A percentile compares a stretch with the other conserved stretches of the same genome.
These are phyloP conservation scores for Papilio elwesi DNA, from an alignment of 2,888 invertebrate genomes.

Conservation along the genomic window DNA sequence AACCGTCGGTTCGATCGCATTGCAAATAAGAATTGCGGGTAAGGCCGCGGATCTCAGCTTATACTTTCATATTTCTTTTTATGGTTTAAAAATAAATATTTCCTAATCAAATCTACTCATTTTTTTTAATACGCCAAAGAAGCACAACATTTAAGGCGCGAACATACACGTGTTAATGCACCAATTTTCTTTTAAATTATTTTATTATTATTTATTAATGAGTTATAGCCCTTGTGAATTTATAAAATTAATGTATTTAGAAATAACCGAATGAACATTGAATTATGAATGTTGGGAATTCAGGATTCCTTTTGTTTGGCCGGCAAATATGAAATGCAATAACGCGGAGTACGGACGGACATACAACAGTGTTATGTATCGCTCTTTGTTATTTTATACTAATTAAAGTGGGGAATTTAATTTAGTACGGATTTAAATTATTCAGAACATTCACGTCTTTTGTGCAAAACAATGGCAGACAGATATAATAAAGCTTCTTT, in stretches of 20 bases:
- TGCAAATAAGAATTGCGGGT: no score
- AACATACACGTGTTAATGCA: no score
- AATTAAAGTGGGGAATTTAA: constrained; percentile 31
- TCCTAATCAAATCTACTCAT: no score
- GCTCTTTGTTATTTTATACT: constrained; percentile 21
- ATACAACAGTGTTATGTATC: constrained; percentile 19
- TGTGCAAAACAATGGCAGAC: background rate
- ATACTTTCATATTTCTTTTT: no score
- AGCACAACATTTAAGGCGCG: no score
- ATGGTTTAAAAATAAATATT: no score
- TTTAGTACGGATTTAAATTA: constrained; percentile 8
- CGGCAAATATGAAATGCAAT: constrained; percentile 39
- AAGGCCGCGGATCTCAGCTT: no score
- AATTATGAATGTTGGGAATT: constrained; percentile 32
- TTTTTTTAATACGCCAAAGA: no score
- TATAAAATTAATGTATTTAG: constrained; percentile 19
- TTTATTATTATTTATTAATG: constrained; percentile 1
- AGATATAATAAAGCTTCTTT: constrained; percentile 14
- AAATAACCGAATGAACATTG: constrained; percentile 25
- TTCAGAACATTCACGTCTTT: background rate
- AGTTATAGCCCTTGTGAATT: constrained; percentile 13
- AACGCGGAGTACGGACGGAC: constrained; percentile 26
- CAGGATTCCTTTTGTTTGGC: constrained; percentile 34
- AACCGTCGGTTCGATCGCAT: no score
- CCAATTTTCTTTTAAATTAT: no score